A percentile compares a stretch with the other conserved stretches of the same genome.
Conservation (phyloP, 2,113 vertebrate genomes). For the Galemys pyrenaicus region DNA sequence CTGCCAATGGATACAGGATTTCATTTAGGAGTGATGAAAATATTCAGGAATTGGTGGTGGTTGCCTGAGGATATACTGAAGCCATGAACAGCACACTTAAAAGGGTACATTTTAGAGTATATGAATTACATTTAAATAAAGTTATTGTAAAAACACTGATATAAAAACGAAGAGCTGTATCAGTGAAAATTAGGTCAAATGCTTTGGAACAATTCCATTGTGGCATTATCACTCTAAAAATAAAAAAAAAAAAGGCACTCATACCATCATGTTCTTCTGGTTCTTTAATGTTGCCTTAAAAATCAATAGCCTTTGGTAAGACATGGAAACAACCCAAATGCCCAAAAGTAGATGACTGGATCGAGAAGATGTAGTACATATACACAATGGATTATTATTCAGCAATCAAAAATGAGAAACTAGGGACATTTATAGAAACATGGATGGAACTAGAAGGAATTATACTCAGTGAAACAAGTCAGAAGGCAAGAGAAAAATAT, state of each 20-base stretch:
- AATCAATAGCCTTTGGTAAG: neutral
- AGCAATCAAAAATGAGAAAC: too few species aligned
- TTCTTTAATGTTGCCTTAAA: neutral
- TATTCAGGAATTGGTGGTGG: neutral
- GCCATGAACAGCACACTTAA: neutral
- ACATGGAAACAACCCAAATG: too few species aligned
- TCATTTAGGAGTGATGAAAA: neutral
- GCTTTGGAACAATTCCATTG: neutral
- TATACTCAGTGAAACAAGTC: too few species aligned
- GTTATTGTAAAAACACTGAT: neutral
- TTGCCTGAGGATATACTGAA: neutral
- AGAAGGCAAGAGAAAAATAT: too few species aligned
- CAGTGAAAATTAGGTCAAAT: slow-evolving; percentile 15
- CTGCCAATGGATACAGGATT: neutral
- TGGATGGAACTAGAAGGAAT: too few species aligned
- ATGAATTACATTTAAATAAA: slow-evolving; percentile 32
- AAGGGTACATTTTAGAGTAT: neutral
- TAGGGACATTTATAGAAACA: too few species aligned
- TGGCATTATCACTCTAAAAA: neutral
- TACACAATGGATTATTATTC: too few species aligned
- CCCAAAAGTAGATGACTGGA: too few species aligned
- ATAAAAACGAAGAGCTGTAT: neutral
- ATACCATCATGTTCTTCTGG: neutral
- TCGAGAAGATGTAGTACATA: too few species aligned
- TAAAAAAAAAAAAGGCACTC: neutral